Evolutionary conservation across 2,113 vertebrate species (phyloP).

Genomic region (Melanostigma gelatinosum): DNA sequence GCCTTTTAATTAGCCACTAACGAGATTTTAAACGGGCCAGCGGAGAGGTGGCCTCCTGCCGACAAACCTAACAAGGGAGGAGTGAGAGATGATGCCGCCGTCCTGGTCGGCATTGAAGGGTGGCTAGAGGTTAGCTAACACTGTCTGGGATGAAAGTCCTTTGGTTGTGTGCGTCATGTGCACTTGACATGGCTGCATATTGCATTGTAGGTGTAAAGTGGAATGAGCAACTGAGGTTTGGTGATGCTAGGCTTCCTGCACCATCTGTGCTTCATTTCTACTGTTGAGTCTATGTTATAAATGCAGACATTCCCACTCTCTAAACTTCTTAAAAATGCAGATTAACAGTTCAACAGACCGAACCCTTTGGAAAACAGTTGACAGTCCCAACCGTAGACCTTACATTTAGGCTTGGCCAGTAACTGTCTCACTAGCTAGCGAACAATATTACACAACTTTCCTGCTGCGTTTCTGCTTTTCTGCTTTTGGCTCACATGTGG

Average conservation of each 20-base stretch:
- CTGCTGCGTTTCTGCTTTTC: constrained; percentile 27
- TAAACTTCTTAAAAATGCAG: constrained; percentile 4
- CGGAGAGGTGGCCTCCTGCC: constrained; percentile 76
- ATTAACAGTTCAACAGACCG: neutral
- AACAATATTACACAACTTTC: constrained; percentile 20
- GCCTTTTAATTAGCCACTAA: constrained; percentile 85
- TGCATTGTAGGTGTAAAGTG: neutral
- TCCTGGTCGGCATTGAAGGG: constrained; percentile 60
- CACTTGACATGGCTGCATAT: neutral
- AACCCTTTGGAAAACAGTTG: neutral
- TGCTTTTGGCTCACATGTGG: constrained; percentile 59
- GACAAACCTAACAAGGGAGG: constrained; percentile 67
- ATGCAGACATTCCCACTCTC: neutral
- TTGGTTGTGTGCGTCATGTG: neutral
- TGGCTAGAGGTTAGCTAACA: constrained; percentile 57
- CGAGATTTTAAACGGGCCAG: constrained; percentile 83
- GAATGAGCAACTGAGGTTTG: neutral
- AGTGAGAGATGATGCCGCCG: constrained; percentile 46
- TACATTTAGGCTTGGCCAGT: constrained; percentile 12
- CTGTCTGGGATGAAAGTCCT: constrained; percentile 36
- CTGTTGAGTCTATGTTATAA: neutral
- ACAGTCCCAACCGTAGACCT: neutral
- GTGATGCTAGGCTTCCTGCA: neutral
- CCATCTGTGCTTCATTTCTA: constrained; percentile 8
- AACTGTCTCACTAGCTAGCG: constrained; percentile 15